Base-by-base conservation (phyloP, 2,797 vertebrate genomes). In the Ptychobarbus kaznakovi region DNA sequence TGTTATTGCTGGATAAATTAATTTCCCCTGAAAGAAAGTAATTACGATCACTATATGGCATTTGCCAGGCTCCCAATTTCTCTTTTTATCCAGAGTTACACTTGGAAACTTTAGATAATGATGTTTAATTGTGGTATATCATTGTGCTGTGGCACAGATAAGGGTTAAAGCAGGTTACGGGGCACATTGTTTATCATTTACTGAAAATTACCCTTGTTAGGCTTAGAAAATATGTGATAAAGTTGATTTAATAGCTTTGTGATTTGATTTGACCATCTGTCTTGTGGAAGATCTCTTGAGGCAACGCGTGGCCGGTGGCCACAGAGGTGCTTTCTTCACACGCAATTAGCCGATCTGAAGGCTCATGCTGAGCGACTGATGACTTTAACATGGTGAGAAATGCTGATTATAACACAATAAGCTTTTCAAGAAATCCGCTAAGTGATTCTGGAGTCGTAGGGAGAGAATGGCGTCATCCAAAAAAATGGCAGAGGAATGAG, bases 271-370 rank as follows among this genome's bases (percentile, higher is more conserved):
- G 53, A 42, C 25, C 51, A 82, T 63, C 53, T 81, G 66, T 70
- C 53, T 74, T 73, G 40, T 44, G 53, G 69, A 46, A 74, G 53
- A 74, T 82, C 25, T 82, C 69, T 82, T 74, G 25, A 82, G 69
- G 53, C 32, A 74, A 46, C 7, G 40, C 4, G 53, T 73, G 81
- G 51, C 40, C 32, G 15, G 66, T 81, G 80, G 65, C 65, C 72
- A 83, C 72, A 78, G 89, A 90, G 87, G 87, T 80, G 35, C 87
- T 44, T 86, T 84, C 85, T 84, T 92, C 89, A 91, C 90, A 90
- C 88, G 82, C 84, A 87, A 86, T 90, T 89, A 88, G 85, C 81
- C 86, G 80, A 70, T 77, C 32, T 69, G 79, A 78, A 86, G 81
- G 70, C 87, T 80, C 78, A 76, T 65, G 70, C 77, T 4, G 66